A percentile compares a stretch with the other conserved stretches of the same genome.
phyloP scores from a whole-genome alignment of 2,888 invertebrate species.

The Hypena proboscidalis region DNA sequence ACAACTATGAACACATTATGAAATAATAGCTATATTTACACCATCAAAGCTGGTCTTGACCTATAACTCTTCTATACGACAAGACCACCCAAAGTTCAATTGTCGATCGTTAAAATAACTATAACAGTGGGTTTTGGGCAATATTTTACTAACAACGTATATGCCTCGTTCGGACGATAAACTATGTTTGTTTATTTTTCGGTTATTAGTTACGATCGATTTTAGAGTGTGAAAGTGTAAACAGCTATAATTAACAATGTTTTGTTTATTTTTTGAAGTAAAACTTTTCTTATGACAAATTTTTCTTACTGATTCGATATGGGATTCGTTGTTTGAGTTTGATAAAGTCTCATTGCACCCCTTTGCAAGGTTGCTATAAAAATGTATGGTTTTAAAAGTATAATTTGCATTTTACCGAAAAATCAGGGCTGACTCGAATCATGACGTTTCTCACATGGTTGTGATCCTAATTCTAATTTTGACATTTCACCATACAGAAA shows the following conservation, averaged over 20 bases:
- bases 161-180: slow-evolving; percentile 24
- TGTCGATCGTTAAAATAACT: slow-evolving; percentile 61
- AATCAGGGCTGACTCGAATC: no score
- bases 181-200: slow-evolving; percentile 34
- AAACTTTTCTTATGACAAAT: no score
- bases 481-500: no score
- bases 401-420: no score
- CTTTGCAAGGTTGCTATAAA: no score
- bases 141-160: slow-evolving; percentile 44
- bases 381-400: no score
- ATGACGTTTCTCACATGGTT: no score
- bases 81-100: slow-evolving; percentile 72
- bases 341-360: no score
- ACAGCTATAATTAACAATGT: not conserved
- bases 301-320: no score
- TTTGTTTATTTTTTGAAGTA: no score
- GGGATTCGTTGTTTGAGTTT: no score
- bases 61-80: slow-evolving; percentile 53
- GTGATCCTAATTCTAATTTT: no score
- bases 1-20: slow-evolving; percentile 2
- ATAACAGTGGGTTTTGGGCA: slow-evolving; percentile 49
- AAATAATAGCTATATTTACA: slow-evolving; percentile 60
- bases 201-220: slow-evolving; percentile 11
- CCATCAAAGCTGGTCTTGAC: slow-evolving; percentile 53
- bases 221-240: slow-evolving; percentile 8